These are phyloP conservation scores for Selene dorsalis DNA, from an alignment of 2,797 vertebrate species.

Conservation along the genomic window DNA sequence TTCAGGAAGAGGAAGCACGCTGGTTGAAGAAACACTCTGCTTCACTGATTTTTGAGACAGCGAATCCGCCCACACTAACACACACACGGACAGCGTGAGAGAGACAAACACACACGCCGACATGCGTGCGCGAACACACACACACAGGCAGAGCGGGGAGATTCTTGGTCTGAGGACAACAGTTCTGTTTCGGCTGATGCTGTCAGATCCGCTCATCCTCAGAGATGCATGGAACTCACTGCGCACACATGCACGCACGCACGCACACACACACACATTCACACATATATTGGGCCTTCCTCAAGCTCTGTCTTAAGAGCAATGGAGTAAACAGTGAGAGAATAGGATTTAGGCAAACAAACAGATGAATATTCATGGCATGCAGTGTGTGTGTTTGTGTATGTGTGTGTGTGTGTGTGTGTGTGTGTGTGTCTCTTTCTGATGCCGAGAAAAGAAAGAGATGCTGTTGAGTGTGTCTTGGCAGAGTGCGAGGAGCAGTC, in stretches of 20 bases:
- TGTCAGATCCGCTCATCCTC: conserved; percentile 75
- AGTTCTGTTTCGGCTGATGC: conserved; percentile 72
- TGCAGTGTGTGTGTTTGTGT: conserved; percentile 18
- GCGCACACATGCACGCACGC: conserved; percentile 17
- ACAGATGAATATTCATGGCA: conserved; percentile 54
- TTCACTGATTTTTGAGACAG: conserved; percentile 64
- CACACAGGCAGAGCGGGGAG: conserved; percentile 40
- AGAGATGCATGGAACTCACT: conserved; percentile 51
- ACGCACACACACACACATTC: conserved; percentile 20
- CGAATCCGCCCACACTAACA: conserved; percentile 36
- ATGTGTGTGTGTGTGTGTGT: conserved; percentile 9
- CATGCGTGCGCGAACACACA: conserved; percentile 12
- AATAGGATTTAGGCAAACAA: conserved; percentile 42
- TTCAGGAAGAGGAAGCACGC: conserved; percentile 50
- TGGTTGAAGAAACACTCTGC: conserved; percentile 56
- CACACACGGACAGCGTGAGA: conserved; percentile 28
- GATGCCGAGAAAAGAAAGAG: conserved; percentile 33
- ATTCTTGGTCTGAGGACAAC: conserved; percentile 74
- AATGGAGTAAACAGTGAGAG: conserved; percentile 37
- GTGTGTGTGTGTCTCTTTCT: conserved; percentile 17
- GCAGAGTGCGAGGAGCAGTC: conserved; percentile 46
- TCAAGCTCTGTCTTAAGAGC: conserved; percentile 41
- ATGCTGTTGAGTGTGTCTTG: conserved; percentile 51
- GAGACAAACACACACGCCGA: conserved; percentile 17
- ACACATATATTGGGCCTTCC: conserved; percentile 27